Percentiles rank a stretch among this genome's conserved stretches.
phyloP scores from a whole-genome alignment of 2,797 vertebrate genomes.

The Hozukius guyotensis region DNA sequence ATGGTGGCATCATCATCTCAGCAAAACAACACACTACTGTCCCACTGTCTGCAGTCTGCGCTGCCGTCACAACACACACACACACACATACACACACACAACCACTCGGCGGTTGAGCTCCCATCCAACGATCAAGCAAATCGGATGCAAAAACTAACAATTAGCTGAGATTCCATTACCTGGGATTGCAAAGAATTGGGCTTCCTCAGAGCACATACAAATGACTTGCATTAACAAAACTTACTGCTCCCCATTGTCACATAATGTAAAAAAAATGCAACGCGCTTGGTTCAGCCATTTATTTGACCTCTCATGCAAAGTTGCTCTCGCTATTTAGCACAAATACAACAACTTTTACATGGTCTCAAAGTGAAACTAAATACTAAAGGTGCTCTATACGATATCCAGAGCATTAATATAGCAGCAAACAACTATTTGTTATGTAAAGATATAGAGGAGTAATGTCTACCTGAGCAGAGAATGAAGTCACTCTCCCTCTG shows the following conservation, averaged over 20 bases:
- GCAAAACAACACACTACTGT: constrained; percentile 64
- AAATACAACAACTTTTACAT: not conserved
- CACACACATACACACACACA: constrained; percentile 37
- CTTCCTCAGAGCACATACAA: not conserved
- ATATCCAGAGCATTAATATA: too few species aligned
- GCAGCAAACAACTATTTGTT: too few species aligned
- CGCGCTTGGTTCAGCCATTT: not conserved
- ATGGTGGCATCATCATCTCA: constrained; percentile 60
- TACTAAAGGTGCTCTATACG: too few species aligned
- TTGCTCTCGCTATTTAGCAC: not conserved
- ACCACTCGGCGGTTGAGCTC: not conserved
- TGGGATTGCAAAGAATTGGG: not conserved
- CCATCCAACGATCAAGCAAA: not conserved
- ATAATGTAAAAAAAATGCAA: not conserved
- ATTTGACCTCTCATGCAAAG: not conserved
- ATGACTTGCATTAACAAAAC: not conserved
- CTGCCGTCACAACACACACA: constrained; percentile 59
- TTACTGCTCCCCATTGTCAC: not conserved
- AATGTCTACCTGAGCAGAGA: too few species aligned
- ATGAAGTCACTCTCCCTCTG: too few species aligned
- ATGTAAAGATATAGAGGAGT: too few species aligned
- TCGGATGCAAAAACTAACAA: not conserved
- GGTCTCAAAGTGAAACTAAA: not conserved
- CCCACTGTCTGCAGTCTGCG: constrained; percentile 40
- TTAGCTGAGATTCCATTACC: not conserved